Percentiles rank a stretch among this genome's conserved stretches.
Evolutionary conservation across 2,113 vertebrate species (phyloP).

Genomic region (Pavo muticus): DNA sequence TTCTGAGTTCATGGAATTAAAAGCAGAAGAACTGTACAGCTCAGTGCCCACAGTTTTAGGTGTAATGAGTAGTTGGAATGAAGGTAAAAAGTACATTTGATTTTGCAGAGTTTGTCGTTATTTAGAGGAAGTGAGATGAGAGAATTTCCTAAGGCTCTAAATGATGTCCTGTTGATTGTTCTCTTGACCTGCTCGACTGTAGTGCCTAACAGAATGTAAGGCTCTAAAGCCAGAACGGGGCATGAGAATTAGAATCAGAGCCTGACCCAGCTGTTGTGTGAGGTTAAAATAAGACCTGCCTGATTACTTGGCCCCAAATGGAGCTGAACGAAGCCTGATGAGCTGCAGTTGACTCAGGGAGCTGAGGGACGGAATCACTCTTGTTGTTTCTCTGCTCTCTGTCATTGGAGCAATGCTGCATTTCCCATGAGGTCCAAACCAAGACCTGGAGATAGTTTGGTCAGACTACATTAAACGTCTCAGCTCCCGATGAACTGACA

Average conservation of each 20-base stretch:
- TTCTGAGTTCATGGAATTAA: conserved; percentile 70
- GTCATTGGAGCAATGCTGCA: background rate
- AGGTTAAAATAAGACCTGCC: background rate
- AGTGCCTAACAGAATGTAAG: background rate
- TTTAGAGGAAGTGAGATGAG: background rate
- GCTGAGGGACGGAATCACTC: background rate
- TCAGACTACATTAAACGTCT: background rate
- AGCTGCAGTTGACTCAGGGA: background rate
- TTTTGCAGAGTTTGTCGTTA: background rate
- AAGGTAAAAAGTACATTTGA: conserved; percentile 73
- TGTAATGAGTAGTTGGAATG: conserved; percentile 83
- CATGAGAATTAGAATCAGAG: background rate
- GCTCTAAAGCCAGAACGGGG: background rate
- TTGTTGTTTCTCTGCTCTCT: background rate
- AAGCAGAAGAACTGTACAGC: conserved; percentile 85
- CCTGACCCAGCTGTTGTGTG: background rate
- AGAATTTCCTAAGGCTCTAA: background rate
- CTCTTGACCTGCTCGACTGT: rapidly evolving
- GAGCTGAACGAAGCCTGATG: background rate
- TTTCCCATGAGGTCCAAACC: background rate
- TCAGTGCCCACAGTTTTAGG: conserved; percentile 82
- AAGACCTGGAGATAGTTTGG: background rate
- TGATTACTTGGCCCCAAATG: background rate
- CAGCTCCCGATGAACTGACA: background rate
- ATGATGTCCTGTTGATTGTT: background rate